Conservation (phyloP, 2,888 invertebrate species). For the Prenolepis imparis region DNA sequence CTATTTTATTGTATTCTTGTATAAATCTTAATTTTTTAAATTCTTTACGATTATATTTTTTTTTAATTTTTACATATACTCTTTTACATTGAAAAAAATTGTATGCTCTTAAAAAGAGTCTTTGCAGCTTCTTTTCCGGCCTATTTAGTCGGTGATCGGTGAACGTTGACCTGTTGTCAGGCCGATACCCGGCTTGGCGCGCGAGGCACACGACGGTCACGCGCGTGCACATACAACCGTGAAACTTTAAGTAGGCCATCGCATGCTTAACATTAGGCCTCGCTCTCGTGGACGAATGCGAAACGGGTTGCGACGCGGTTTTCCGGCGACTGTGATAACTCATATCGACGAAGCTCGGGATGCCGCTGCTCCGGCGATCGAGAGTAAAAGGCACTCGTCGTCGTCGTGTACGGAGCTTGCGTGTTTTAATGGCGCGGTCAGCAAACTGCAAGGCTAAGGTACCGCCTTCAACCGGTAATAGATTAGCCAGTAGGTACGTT, state of each 20-base stretch:
- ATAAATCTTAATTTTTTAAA: neutral
- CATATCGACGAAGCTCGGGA: conserved; percentile 29
- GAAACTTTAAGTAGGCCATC: conserved; percentile 51
- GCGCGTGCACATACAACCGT: conserved; percentile 30
- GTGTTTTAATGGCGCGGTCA: conserved; percentile 66
- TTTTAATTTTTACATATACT: neutral
- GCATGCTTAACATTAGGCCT: conserved; percentile 40
- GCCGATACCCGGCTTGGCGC: conserved; percentile 4
- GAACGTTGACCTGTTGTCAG: conserved; percentile 25
- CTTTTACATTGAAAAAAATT: neutral
- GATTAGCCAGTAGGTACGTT: conserved; percentile 67
- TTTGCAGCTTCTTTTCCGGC: neutral
- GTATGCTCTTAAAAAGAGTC: neutral
- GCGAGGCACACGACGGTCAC: conserved; percentile 18
- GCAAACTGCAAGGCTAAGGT: conserved; percentile 71
- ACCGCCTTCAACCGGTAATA: conserved; percentile 77
- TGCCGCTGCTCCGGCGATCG: conserved; percentile 26
- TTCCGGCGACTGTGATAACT: conserved; percentile 38
- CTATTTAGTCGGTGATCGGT: conserved; percentile 14
- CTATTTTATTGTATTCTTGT: neutral
- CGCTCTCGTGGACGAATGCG: conserved; percentile 19
- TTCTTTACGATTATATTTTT: neutral
- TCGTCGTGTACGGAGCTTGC: conserved; percentile 59
- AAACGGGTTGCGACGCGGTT: conserved; percentile 31
- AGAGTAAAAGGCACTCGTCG: conserved; percentile 52